Evolutionary conservation across 2,797 vertebrate genomes (phyloP), one percentile per base, ranked within the genome.

Genomic region (Coreius guichenoti): DNA sequence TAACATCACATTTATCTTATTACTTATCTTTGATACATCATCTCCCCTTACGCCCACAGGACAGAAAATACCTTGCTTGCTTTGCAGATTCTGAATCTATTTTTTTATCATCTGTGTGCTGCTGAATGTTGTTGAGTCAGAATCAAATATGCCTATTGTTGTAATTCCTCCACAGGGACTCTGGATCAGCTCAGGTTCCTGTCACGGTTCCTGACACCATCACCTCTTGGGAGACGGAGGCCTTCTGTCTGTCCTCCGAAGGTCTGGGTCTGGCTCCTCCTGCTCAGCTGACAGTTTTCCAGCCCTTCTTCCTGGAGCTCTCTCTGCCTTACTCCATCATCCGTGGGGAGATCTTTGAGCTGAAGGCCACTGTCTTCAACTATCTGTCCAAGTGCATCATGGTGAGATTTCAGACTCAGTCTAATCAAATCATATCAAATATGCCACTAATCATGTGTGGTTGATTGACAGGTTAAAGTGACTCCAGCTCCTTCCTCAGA

Each of bases 281-380:
- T 65, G 83, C 91, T 75, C 17, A 86, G 7, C 85, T 97, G 74
- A 92, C 56, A 0, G 94, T 95, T 87, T 96, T 95, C 93, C 95
- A 96, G 90, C 96, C 96, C 2, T 97, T 97, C 91, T 92, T 95
- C 85, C 92, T 97, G 8, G 94, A 96, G 47, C 90, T 96, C 74
- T 92, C 82, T 1, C 68, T 96, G 65, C 96, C 96, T 0, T 95
- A 95, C 90, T 95, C 95, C 76, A 93, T 97, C 91, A 92, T 97
- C 87, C 91, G 92, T 36, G 95, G 95, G 56, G 96, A 97, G 91
- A 88, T 85, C 45, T 95, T 96, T 87, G 87, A 88, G 33, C 92
- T 97, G 86, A 96, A 93, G 84, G 95, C 96, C 3, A 93, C 92
- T 0, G 78, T 93, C 81, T 94, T 93, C 91, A 97, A 92, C 92